phyloP scores from a whole-genome alignment of 2,113 vertebrate species.

The Chamaea fasciata region DNA sequence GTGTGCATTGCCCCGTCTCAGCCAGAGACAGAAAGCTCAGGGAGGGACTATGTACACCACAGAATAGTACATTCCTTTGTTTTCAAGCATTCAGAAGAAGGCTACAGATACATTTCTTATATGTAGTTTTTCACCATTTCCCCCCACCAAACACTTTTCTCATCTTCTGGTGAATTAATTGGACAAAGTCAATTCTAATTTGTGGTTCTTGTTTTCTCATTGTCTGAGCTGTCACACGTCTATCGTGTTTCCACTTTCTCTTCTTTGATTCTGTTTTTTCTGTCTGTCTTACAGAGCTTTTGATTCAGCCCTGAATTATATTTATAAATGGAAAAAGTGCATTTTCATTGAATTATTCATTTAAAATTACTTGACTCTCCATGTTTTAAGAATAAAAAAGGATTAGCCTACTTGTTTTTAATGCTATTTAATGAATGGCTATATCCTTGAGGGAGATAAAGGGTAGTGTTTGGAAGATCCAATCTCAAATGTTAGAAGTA shows the following conservation, averaged over 20 bases:
- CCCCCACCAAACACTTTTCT: background rate
- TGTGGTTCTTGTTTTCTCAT: background rate
- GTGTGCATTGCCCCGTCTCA: background rate
- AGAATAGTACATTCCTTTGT: background rate
- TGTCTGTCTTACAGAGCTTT: background rate
- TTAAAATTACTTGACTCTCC: background rate
- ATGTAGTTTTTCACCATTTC: background rate
- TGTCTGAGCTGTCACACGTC: background rate
- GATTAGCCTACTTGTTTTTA: background rate
- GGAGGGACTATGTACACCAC: too few species aligned
- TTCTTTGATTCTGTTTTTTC: background rate
- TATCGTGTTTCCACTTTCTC: background rate
- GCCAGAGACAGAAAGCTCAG: background rate
- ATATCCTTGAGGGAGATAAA: background rate
- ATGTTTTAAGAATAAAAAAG: slow-evolving; percentile 7
- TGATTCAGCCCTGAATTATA: background rate
- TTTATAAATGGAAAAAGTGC: background rate
- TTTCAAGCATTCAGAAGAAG: background rate
- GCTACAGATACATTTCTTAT: background rate
- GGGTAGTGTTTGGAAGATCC: background rate
- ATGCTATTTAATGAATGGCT: background rate
- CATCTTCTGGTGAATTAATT: background rate
- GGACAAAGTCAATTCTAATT: background rate
- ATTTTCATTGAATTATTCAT: slow-evolving; percentile 46
- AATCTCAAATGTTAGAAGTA: background rate